phyloP scores from a whole-genome alignment of 2,888 invertebrate genomes.

The Calameuta pallipes region DNA sequence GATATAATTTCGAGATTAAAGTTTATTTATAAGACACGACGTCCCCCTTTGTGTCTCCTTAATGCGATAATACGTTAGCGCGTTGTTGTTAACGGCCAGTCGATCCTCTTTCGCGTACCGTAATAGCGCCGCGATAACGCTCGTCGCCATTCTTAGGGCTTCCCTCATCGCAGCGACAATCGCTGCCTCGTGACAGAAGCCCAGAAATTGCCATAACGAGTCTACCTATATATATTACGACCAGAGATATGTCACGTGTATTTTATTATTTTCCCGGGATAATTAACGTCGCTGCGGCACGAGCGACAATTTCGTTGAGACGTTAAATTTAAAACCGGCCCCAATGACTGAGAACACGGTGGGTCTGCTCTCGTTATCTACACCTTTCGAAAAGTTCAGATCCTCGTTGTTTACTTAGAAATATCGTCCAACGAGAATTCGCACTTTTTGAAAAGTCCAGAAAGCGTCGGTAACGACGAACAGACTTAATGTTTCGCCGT shows the following conservation, averaged over 20 bases:
- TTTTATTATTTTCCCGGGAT: neutral
- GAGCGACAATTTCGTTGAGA: neutral
- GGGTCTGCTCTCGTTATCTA: too few relatives aligned
- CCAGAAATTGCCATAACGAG: neutral
- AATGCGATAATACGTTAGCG: conserved; percentile 2
- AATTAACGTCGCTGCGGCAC: neutral
- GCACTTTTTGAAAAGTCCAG: too few relatives aligned
- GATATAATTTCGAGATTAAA: conserved; percentile 1
- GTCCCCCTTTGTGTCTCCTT: neutral
- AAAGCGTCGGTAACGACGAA: too few relatives aligned
- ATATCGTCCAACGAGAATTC: too few relatives aligned
- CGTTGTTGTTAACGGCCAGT: conserved; percentile 1
- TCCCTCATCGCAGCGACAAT: neutral
- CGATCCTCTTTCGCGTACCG: conserved; percentile 4
- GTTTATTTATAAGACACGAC: conserved; percentile 3
- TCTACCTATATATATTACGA: neutral
- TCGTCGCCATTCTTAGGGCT: neutral
- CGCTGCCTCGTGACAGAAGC: neutral
- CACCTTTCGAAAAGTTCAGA: too few relatives aligned
- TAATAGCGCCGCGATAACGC: neutral
- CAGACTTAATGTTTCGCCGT: neutral
- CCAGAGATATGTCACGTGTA: neutral
- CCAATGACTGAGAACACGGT: neutral
- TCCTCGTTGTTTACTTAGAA: too few relatives aligned
- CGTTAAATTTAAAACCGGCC: neutral